Conservation (phyloP, 2,797 vertebrate species). For the Esox masquinongy region DNA sequence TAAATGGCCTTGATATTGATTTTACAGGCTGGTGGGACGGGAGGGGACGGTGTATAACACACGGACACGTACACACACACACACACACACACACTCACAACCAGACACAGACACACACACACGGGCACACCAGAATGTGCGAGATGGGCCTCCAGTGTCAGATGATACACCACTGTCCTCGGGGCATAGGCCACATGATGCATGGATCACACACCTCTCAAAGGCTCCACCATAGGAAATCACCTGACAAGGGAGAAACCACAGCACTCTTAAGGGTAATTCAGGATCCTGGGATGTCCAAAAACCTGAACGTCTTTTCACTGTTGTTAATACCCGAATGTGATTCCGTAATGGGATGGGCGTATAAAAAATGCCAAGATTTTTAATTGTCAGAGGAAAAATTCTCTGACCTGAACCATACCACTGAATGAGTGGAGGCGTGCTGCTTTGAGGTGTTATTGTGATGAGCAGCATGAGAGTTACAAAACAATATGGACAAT, state of each 20-base stretch:
- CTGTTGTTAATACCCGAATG: neutral
- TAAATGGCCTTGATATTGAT: conserved; percentile 82
- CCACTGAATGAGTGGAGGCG: conserved; percentile 46
- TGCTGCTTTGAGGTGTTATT: conserved; percentile 65
- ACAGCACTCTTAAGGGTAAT: neutral
- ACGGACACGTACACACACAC: neutral
- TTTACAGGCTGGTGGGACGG: conserved; percentile 59
- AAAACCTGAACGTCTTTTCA: neutral
- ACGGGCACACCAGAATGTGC: neutral
- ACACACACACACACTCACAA: neutral
- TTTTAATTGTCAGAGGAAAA: neutral
- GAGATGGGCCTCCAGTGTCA: conserved; percentile 55
- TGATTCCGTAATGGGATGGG: neutral
- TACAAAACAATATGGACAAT: conserved; percentile 65
- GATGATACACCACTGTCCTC: conserved; percentile 52
- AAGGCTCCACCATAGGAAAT: conserved; percentile 37
- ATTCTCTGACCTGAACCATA: neutral
- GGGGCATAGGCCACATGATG: conserved; percentile 29
- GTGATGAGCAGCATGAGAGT: conserved; percentile 67
- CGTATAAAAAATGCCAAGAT: neutral
- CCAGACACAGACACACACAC: neutral
- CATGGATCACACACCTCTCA: conserved; percentile 40
- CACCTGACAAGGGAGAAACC: conserved; percentile 18
- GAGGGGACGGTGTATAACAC: conserved; percentile 32
- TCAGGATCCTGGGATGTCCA: neutral